Conservation (phyloP, 2,797 vertebrate species). For the Chelmon rostratus region DNA sequence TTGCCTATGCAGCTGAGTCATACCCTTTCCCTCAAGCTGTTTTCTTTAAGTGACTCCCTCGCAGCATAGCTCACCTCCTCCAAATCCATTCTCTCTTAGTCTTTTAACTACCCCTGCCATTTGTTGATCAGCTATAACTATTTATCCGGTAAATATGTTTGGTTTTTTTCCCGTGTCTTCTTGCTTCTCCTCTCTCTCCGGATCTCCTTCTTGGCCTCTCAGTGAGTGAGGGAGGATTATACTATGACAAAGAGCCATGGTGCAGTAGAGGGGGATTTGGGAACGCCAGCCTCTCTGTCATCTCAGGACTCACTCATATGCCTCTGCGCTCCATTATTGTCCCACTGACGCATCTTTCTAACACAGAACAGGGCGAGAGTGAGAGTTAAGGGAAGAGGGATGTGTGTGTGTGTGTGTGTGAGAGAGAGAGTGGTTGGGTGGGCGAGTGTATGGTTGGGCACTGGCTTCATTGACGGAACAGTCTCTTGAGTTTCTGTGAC, state of each 20-base stretch:
- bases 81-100: slow-evolving; percentile 19
- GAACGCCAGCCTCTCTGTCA: slow-evolving; percentile 74
- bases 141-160: slow-evolving; percentile 35
- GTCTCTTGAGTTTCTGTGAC: slow-evolving; percentile 38
- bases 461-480: slow-evolving; percentile 65
- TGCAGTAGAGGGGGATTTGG: slow-evolving; percentile 79
- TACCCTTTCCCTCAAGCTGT: slow-evolving; percentile 58
- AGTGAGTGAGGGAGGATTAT: slow-evolving; percentile 74
- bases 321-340: slow-evolving; percentile 76
- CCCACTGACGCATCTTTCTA: slow-evolving; percentile 70
- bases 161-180: slow-evolving; percentile 21
- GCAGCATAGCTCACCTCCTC: slow-evolving; percentile 32
- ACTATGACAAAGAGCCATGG: slow-evolving; percentile 76
- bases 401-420: slow-evolving; percentile 29
- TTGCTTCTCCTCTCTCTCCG: slow-evolving; percentile 31
- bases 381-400: slow-evolving; percentile 59
- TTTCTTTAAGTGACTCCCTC: slow-evolving; percentile 50
- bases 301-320: slow-evolving; percentile 79
- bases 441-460: slow-evolving; percentile 24
- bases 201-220: slow-evolving; percentile 61
- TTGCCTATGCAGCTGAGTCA: slow-evolving; percentile 70
- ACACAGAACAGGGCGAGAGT: slow-evolving; percentile 53
- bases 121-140: slow-evolving; percentile 46
- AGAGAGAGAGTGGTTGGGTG: slow-evolving; percentile 7
- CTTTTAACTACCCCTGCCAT: slow-evolving; percentile 23